Percentiles rank a stretch among this genome's conserved stretches.
phyloP scores from a whole-genome alignment of 2,797 vertebrate genomes.

The Accipiter superciliosus region DNA sequence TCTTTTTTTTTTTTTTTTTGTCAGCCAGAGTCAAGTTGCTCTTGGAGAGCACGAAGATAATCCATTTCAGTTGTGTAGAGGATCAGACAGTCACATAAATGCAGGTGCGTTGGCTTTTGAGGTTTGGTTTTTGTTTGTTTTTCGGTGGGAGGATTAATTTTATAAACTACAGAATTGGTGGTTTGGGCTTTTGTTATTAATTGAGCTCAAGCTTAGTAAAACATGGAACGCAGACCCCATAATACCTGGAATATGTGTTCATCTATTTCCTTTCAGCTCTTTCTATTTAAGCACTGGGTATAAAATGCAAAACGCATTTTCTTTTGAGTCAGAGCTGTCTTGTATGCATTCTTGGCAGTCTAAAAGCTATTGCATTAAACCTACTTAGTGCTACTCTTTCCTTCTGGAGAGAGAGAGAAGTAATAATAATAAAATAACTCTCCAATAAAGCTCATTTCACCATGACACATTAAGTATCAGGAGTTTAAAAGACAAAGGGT shows the following conservation, averaged over 20 bases:
- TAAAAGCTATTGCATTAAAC: neutral
- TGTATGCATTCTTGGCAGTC: neutral
- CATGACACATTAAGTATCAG: neutral
- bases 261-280: neutral
- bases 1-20: neutral
- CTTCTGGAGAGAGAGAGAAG: neutral
- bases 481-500: neutral
- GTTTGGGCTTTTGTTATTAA: neutral
- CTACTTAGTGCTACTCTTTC: neutral
- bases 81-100: slow-evolving; percentile 75
- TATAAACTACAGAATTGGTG: neutral
- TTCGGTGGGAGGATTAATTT: neutral
- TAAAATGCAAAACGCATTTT: neutral
- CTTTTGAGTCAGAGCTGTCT: neutral
- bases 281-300: neutral
- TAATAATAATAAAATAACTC: neutral
- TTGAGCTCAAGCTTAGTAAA: neutral
- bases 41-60: slow-evolving; percentile 41
- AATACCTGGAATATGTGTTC: neutral
- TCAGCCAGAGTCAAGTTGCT: neutral
- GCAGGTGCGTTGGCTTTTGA: slow-evolving; percentile 68
- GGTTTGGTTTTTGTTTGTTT: neutral
- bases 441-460: neutral
- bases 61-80: slow-evolving; percentile 3
- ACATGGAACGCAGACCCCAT: neutral